A percentile compares a stretch with the other conserved stretches of the same genome.
These are phyloP conservation scores for Lapara coniferarum DNA, from an alignment of 2,888 invertebrate genomes.

Conservation along the genomic window DNA sequence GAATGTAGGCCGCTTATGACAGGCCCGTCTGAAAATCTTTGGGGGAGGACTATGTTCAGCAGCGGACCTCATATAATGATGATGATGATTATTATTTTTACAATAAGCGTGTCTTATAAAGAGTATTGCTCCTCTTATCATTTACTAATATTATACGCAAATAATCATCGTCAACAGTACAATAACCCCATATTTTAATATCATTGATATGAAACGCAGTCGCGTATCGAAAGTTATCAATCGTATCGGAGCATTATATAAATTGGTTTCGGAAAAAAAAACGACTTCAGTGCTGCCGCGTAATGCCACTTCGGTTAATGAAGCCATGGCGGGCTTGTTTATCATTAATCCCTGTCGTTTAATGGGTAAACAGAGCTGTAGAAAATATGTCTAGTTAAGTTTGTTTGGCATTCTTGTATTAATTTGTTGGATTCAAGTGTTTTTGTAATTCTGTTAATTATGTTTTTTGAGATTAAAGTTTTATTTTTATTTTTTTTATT, in stretches of 20 bases:
- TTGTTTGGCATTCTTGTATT: no score
- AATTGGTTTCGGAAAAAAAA: constrained; percentile 58
- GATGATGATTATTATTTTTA: no score
- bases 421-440: no score
- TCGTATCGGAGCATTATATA: constrained; percentile 53
- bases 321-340: constrained; percentile 30
- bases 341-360: constrained; percentile 15
- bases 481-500: no score
- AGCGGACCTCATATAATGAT: no score
- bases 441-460: no score
- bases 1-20: no score
- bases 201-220: constrained; percentile 15
- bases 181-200: constrained; percentile 18
- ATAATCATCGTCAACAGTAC: not conserved
- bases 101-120: no score
- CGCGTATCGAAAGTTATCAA: constrained; percentile 40
- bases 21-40: no score
- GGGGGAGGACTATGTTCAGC: no score
- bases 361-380: constrained; percentile 9
- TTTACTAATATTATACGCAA: not conserved
- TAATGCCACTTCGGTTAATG: constrained; percentile 57
- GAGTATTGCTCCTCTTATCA: no score
- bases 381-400: not conserved
- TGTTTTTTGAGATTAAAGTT: no score
- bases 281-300: constrained; percentile 38